A percentile compares a stretch with the other conserved stretches of the same genome.
Conservation (phyloP, 2,888 invertebrate genomes). For the Heliconius cydno region DNA sequence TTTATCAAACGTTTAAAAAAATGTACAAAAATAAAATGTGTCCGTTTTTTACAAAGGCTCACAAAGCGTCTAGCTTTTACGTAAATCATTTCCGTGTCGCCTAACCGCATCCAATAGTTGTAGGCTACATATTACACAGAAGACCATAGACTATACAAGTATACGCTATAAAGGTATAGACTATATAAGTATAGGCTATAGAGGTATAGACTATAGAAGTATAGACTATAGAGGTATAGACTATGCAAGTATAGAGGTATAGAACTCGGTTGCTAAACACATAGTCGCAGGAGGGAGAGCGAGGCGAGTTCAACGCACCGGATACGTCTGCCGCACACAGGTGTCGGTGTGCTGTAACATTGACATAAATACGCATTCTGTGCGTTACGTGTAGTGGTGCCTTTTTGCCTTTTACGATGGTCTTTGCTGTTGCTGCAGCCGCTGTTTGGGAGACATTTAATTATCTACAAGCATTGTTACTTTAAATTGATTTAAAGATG, state of each 20-base stretch:
- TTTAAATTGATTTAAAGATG: neutral
- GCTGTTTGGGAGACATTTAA: neutral
- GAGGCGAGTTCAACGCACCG: conserved; percentile 79
- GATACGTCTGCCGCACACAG: conserved; percentile 76
- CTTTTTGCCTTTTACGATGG: conserved; percentile 24
- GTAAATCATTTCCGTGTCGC: conserved; percentile 45
- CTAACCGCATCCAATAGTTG: conserved; percentile 39
- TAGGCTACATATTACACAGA: conserved; percentile 16
- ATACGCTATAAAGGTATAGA: conserved; percentile 2
- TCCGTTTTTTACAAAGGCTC: conserved; percentile 31
- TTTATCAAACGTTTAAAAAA: conserved; percentile 24
- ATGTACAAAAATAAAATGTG: conserved; percentile 20
- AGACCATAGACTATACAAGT: conserved; percentile 1
- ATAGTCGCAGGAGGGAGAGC: conserved; percentile 54
- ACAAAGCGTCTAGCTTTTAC: conserved; percentile 37
- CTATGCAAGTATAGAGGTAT: neutral
- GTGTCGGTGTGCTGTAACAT: conserved; percentile 70
- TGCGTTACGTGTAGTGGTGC: conserved; percentile 34
- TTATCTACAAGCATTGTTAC: neutral
- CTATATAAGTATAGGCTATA: neutral
- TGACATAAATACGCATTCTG: conserved; percentile 74
- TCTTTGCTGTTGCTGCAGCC: conserved; percentile 5
- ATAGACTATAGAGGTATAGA: neutral
- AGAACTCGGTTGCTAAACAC: conserved; percentile 37
- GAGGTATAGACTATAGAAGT: conserved; percentile 4